Evolutionary conservation across 2,113 vertebrate genomes (phyloP).

Genomic region (Theropithecus gelada): DNA sequence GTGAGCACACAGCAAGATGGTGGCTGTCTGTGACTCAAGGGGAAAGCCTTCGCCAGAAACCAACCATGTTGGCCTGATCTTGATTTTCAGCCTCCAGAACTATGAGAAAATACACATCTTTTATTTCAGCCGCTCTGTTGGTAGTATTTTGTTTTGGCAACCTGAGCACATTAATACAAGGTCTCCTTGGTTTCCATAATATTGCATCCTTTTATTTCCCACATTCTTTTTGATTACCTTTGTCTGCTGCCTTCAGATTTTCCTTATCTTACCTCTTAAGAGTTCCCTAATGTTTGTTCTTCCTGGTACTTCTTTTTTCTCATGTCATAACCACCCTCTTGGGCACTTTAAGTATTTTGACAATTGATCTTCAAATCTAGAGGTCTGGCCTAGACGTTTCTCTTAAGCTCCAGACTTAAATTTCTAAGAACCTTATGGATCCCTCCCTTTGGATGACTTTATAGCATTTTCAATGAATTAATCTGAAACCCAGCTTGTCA

Average conservation of each 20-base stretch:
- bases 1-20: neutral
- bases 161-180: neutral
- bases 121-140: neutral
- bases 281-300: neutral
- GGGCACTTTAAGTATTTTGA: neutral
- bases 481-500: neutral
- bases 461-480: neutral
- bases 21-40: neutral
- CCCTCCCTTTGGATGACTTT: neutral
- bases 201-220: neutral
- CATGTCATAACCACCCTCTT: neutral
- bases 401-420: neutral
- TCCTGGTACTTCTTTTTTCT: neutral
- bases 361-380: neutral
- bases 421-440: neutral
- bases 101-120: neutral
- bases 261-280: neutral
- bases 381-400: neutral
- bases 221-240: neutral
- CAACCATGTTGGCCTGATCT: neutral
- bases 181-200: neutral
- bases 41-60: neutral
- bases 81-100: neutral
- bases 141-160: neutral
- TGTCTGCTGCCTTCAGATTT: neutral